Conservation (phyloP, 1,140 invertebrate species). For the Penaeus chinensis region DNA sequence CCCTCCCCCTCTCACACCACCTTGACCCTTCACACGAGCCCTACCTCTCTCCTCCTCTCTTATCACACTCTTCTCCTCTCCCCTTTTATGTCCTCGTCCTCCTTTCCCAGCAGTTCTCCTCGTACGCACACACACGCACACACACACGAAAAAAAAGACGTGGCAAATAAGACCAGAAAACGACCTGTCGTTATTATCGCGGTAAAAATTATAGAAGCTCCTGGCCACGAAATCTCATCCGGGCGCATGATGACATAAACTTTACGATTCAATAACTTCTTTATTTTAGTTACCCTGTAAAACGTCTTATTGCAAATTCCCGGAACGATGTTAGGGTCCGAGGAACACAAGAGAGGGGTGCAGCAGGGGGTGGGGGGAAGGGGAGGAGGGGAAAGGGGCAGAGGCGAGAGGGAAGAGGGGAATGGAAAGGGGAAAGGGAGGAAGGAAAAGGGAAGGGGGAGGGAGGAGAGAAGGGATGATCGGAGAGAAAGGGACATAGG, state of each 20-base stretch:
- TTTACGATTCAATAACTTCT: slow-evolving; percentile 43
- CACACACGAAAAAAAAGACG: no score
- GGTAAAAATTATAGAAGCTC: slow-evolving; percentile 40
- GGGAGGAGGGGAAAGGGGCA: background rate
- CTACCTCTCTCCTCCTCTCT: no score
- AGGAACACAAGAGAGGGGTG: background rate
- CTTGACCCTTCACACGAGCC: background rate
- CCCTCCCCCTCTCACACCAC: background rate
- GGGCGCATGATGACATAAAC: slow-evolving; percentile 31
- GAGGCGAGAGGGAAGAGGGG: background rate
- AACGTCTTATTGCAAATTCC: slow-evolving; percentile 48
- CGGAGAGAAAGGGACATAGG: no score
- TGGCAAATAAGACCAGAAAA: slow-evolving; percentile 30
- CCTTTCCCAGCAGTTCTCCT: no score
- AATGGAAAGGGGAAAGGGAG: no score
- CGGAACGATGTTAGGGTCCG: slow-evolving; percentile 21
- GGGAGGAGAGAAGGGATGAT: background rate
- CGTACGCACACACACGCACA: no score
- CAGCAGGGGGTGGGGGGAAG: background rate
- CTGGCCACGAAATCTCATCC: slow-evolving; percentile 34
- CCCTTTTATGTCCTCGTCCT: no score
- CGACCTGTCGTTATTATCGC: slow-evolving; percentile 36
- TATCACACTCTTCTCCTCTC: no score
- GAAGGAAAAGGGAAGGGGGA: background rate
- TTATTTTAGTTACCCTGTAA: slow-evolving; percentile 36